These are phyloP conservation scores for Polypterus bichir DNA, from an alignment of 2,113 vertebrate genomes.

Conservation along the genomic window DNA sequence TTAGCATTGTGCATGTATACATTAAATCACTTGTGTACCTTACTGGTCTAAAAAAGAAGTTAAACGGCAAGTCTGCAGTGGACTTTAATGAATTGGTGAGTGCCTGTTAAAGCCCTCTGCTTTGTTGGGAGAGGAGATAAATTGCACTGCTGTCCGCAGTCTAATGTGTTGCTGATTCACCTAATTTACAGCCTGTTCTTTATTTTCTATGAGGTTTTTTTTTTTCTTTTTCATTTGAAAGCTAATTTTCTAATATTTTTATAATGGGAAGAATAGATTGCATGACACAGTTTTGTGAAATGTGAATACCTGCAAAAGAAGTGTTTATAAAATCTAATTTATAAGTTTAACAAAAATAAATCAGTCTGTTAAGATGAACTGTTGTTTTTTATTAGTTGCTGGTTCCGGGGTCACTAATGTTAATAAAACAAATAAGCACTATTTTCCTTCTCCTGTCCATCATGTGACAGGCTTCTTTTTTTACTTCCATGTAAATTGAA, in stretches of 20 bases:
- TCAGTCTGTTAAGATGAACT: neutral
- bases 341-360: conserved; percentile 1
- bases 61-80: neutral
- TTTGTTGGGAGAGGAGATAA: neutral
- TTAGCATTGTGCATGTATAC: too few species aligned
- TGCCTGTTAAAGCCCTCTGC: neutral
- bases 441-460: too few species aligned
- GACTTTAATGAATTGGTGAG: neutral
- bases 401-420: too few species aligned
- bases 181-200: neutral
- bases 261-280: neutral
- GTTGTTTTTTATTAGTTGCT: too few species aligned
- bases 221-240: neutral
- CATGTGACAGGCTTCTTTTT: too few species aligned
- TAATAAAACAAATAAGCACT: too few species aligned
- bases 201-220: neutral
- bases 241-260: neutral
- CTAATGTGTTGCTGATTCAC: neutral
- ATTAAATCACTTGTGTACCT: too few species aligned
- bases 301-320: neutral
- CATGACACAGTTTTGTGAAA: neutral
- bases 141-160: neutral
- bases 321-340: conserved; percentile 3
- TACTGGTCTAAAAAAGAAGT: too few species aligned
- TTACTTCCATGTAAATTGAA: too few species aligned